phyloP scores from a whole-genome alignment of 1,140 invertebrate species.

The Pissodes strobi region DNA sequence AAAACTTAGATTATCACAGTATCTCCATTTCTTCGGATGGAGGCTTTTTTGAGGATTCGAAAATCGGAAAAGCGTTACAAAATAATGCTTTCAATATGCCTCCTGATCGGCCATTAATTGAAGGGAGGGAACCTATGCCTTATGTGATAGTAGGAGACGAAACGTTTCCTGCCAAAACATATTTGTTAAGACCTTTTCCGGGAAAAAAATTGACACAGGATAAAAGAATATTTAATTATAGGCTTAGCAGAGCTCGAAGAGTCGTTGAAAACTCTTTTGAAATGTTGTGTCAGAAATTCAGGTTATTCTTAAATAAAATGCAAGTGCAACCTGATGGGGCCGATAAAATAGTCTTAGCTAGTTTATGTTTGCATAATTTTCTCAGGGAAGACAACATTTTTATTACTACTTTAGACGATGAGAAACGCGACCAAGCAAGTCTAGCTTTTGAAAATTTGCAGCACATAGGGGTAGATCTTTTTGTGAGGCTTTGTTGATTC shows the following conservation, averaged over 20 bases:
- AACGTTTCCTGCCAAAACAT: no score
- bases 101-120: no score
- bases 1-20: background rate
- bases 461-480: background rate
- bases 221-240: no score
- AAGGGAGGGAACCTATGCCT: no score
- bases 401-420: background rate
- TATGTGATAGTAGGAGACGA: no score
- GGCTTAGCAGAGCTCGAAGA: no score
- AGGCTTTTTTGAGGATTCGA: background rate
- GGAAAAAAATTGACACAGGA: no score
- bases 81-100: background rate
- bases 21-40: constrained; percentile 1
- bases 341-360: constrained; percentile 4
- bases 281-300: background rate
- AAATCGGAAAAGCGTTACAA: background rate
- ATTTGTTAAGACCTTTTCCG: no score
- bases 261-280: no score
- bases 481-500: no score
- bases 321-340: constrained; percentile 1
- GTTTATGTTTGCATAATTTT: constrained; percentile 12
- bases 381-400: background rate
- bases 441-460: background rate
- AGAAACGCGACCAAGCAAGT: background rate
- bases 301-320: constrained; percentile 2